Evolutionary conservation across 2,888 invertebrate species (phyloP).

Genomic region (Drosophila differens): DNA sequence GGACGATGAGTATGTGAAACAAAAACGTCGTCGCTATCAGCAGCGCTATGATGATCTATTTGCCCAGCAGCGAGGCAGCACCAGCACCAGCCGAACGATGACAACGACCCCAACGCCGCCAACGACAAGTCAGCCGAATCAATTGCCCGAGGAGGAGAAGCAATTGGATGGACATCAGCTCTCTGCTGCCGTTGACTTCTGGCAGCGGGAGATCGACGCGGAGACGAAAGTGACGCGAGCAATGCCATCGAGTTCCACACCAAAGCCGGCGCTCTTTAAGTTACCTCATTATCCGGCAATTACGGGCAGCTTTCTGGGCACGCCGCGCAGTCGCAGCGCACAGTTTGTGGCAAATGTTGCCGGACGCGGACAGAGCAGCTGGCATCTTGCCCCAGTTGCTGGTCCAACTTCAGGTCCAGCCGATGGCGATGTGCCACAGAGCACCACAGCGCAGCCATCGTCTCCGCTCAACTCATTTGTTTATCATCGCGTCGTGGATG

Average conservation of each 20-base stretch:
- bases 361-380: conserved; percentile 56
- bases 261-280: conserved; percentile 74
- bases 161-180: conserved; percentile 56
- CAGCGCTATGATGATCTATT: conserved; percentile 80
- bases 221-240: conserved; percentile 49
- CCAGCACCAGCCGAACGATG: conserved; percentile 17
- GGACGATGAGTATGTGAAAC: conserved; percentile 80
- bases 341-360: conserved; percentile 81
- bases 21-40: conserved; percentile 79
- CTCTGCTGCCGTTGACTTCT: conserved; percentile 45
- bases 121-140: conserved; percentile 61
- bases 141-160: conserved; percentile 81
- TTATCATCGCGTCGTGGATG: conserved; percentile 84
- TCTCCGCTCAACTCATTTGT: conserved; percentile 82
- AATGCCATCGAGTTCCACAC: conserved; percentile 28
- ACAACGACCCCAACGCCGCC: not conserved
- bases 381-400: conserved; percentile 24
- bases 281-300: conserved; percentile 80
- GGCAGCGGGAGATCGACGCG: conserved; percentile 73
- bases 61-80: conserved; percentile 57
- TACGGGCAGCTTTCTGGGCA: conserved; percentile 72
- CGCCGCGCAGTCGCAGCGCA: conserved; percentile 78
- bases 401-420: conserved; percentile 1
- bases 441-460: conserved; percentile 28
- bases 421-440: conserved; percentile 11